phyloP scores from a whole-genome alignment of 2,797 vertebrate genomes.

The Staurois parvus region DNA sequence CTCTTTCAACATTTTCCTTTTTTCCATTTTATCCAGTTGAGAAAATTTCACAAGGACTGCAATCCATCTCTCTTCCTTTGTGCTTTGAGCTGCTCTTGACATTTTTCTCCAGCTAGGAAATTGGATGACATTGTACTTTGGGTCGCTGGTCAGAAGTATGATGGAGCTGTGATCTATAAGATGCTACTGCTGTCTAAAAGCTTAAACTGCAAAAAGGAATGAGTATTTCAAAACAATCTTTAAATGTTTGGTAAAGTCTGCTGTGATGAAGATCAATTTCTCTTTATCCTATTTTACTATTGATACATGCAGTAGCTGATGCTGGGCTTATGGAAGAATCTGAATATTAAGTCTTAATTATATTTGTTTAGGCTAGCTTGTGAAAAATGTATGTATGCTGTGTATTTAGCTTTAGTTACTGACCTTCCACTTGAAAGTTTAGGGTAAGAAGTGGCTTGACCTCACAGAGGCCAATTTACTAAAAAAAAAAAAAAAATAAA shows the following conservation, averaged over 20 bases:
- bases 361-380: too few relatives aligned
- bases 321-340: too few relatives aligned
- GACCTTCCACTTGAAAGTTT: too few relatives aligned
- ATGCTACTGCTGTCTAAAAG: constrained; percentile 27
- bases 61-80: constrained; percentile 55
- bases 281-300: too few relatives aligned
- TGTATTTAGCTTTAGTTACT: too few relatives aligned
- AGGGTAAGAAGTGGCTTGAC: too few relatives aligned
- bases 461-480: too few relatives aligned
- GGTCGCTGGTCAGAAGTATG: constrained; percentile 57
- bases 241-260: constrained; percentile 10
- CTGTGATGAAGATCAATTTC: background rate
- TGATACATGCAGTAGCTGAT: too few relatives aligned
- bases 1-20: constrained; percentile 65
- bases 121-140: constrained; percentile 58
- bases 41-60: constrained; percentile 57
- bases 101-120: constrained; percentile 55
- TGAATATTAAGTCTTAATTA: too few relatives aligned
- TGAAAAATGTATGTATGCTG: too few relatives aligned
- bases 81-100: constrained; percentile 55
- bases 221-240: constrained; percentile 15
- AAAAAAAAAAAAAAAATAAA: too few relatives aligned
- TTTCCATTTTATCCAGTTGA: constrained; percentile 55
- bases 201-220: constrained; percentile 1
- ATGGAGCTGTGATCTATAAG: constrained; percentile 37